phyloP scores from a whole-genome alignment of 2,113 vertebrate genomes.

The Varanus salvator region DNA sequence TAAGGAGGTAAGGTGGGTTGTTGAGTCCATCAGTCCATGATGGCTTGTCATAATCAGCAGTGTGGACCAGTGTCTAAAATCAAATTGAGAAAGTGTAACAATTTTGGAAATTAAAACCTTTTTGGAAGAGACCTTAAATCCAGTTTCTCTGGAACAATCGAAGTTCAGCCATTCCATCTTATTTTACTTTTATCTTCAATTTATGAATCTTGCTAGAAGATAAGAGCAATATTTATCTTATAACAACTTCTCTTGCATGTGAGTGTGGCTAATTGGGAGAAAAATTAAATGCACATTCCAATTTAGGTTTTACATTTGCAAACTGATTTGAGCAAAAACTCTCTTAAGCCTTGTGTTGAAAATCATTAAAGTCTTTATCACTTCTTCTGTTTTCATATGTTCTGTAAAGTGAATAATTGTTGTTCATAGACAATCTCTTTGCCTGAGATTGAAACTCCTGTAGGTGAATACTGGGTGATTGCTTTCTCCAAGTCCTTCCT shows the following conservation, averaged over 20 bases:
- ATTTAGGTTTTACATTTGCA: not conserved
- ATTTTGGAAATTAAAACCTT: not conserved
- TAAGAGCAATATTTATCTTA: not conserved
- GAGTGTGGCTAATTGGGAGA: not conserved
- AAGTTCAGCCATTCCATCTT: not conserved
- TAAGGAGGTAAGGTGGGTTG: too few relatives aligned
- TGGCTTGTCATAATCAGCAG: too few relatives aligned
- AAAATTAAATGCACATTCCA: not conserved
- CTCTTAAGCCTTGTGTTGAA: not conserved
- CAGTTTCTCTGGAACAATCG: not conserved
- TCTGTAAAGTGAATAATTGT: not conserved
- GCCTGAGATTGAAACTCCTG: not conserved
- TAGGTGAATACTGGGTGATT: too few relatives aligned
- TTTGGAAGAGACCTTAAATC: not conserved
- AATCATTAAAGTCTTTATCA: not conserved
- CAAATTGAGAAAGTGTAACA: not conserved
- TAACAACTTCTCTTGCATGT: not conserved
- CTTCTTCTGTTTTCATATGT: slow-evolving; percentile 14
- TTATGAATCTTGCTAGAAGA: not conserved
- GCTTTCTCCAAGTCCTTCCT: not conserved
- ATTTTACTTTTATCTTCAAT: not conserved
- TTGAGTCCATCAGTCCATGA: too few relatives aligned
- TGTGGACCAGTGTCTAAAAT: not conserved
- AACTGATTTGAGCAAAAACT: not conserved
- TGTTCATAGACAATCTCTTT: not conserved